Base-by-base conservation (phyloP, 1,140 invertebrate genomes). In the Melanaphis sacchari region DNA sequence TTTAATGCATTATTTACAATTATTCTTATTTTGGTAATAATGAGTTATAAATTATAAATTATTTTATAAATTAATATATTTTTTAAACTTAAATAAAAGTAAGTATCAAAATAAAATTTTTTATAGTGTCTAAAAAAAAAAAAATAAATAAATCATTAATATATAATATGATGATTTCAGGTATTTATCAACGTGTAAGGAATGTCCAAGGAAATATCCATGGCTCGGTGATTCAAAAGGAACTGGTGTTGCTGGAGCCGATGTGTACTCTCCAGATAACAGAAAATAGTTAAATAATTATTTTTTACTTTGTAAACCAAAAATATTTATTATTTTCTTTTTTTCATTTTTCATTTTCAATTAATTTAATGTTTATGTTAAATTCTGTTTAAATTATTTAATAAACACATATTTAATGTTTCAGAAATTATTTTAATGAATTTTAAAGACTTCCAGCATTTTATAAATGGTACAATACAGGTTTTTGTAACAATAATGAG, bases 151-250 rank as follows among this genome's bases (percentile, higher is more conserved):
- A 82, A n/a, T n/a, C n/a, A n/a, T 38, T 1, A 38, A 38, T 82
- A 36, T 82, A 81, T 36, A 0, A 8, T 54, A 54, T 89, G 15
- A 54, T 40, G 15, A 89, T 94, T 94, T 76, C 94, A 96, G 98
- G 94, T 98, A 99, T 95, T 96, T 99, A 96, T 97, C 98, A 95
- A 98, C 98, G 5, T 99, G 98, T 95, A 96, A 95, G 89, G 97
- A 98, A 94, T 99, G 98, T 95, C 98, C 98, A 46, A 97, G 97
- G 93, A 97, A 97, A 95, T 98, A 98, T 95, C 98, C 98, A 11
- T 98, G 98, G 98, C 95, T 98, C 26, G 97, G 97, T 59, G 98
- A 98, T 95, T 97, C 97, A 3, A 97, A 97, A 95, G 98, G 98
- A 94, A 97, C 97, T 89, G 98, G 97, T 11, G 96, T 97, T 93